Percentiles rank a stretch among this genome's conserved stretches.
Evolutionary conservation across 2,797 vertebrate species (phyloP).

Genomic region (Macrochelys suwanniensis): DNA sequence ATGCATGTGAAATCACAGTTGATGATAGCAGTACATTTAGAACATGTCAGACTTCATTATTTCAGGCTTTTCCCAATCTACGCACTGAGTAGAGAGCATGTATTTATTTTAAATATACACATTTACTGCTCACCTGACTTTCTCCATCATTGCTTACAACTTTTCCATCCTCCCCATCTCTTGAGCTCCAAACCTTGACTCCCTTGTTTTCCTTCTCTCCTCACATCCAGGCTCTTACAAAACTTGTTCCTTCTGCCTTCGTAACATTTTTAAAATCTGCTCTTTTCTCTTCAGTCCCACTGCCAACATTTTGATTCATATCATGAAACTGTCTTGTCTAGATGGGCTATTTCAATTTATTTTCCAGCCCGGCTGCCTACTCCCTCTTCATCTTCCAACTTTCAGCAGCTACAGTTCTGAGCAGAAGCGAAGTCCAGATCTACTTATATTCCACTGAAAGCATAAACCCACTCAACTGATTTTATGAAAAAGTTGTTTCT

Average conservation of each 20-base stretch:
- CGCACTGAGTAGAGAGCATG: neutral
- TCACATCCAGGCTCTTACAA: neutral
- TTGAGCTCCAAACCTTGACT: neutral
- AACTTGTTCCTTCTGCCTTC: neutral
- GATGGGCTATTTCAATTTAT: neutral
- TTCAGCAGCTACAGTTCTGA: neutral
- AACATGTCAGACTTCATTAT: neutral
- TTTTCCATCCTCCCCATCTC: neutral
- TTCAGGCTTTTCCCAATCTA: neutral
- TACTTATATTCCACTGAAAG: neutral
- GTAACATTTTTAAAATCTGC: neutral
- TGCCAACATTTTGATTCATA: neutral
- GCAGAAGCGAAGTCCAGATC: fast-evolving
- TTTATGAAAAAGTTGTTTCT: neutral
- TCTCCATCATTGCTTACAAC: neutral
- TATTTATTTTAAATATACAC: neutral
- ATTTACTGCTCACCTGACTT: neutral
- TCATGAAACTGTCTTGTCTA: neutral
- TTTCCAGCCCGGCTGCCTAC: neutral
- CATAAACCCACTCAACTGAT: fast-evolving
- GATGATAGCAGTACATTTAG: neutral
- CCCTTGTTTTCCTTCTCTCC: neutral
- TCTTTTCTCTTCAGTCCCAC: neutral
- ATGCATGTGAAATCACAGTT: neutral
- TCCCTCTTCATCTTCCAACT: neutral